These are phyloP conservation scores for Naja naja DNA, from an alignment of 2,113 vertebrate genomes.

Conservation along the genomic window DNA sequence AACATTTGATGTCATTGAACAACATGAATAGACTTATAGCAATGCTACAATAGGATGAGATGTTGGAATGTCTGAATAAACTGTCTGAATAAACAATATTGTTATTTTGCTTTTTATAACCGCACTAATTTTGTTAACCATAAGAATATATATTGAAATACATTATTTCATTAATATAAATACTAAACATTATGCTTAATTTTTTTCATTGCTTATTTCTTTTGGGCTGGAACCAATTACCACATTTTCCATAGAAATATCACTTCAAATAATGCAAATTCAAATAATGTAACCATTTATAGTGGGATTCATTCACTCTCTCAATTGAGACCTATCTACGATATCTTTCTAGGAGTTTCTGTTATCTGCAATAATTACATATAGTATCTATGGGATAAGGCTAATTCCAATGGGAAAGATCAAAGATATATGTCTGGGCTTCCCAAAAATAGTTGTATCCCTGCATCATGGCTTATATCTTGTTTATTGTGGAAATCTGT, in stretches of 20 bases:
- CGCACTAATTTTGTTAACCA: background rate
- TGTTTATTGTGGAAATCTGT: background rate
- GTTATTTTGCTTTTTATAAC: background rate
- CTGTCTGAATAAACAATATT: background rate
- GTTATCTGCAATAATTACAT: background rate
- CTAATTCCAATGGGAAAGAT: background rate
- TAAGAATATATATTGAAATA: background rate
- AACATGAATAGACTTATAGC: background rate
- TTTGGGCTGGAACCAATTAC: background rate
- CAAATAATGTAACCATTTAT: background rate
- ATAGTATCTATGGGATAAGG: background rate
- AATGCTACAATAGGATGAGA: background rate
- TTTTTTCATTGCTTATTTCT: background rate
- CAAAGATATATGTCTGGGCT: background rate
- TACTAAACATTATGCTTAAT: background rate
- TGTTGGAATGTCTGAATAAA: background rate
- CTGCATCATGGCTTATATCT: background rate
- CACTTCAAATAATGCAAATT: background rate
- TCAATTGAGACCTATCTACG: background rate
- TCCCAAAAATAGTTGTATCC: background rate
- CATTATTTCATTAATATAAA: background rate
- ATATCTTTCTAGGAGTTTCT: background rate
- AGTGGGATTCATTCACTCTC: background rate
- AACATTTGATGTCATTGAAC: background rate
- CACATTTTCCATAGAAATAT: background rate